Evolutionary conservation across 2,888 invertebrate genomes (phyloP), one percentile per base, ranked within the genome.

Genomic region (Cylloceria caligata): DNA sequence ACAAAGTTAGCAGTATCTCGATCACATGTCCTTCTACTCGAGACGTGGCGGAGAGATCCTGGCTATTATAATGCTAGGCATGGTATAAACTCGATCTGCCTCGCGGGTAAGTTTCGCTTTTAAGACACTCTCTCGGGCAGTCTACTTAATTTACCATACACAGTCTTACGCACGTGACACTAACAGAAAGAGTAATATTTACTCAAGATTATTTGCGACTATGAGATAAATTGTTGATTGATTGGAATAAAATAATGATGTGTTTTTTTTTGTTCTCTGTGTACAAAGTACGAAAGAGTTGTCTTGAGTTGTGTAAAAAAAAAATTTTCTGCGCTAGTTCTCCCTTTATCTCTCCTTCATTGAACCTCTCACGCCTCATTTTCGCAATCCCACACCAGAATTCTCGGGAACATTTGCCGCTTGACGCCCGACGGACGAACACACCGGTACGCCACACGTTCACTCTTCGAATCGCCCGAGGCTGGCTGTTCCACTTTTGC

Each of bases 401-500:
- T 57, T 74, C 79, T 80, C 36, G n/a, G 30, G 42, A 69, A 60
- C 49, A 73, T 62, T 79, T 80, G 67, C 60, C 45, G 67, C 39
- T 42, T 69, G 62, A 47, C 55, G 69, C 65, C 72, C 68, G 77
- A 34, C 82, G 81, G 80, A 78, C 83, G 86, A 83, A 84, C 79
- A 83, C 81, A 69, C 81, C 74, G 65, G 68, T 42, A 34, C 62
- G 47, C 49, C 71, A 64, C 27, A 49, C 55, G 68, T 62, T 74
- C 74, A 69, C 79, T 80, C 74, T 62, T 77, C 79, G 81, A 81
- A 85, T 79, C 77, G 87, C 87, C 88, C 75, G 85, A 88, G 88
- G 88, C 88, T 72, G 82, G 86, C 84, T 87, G 88, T 86, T 88
- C 88, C 84, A 89, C 88, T 89, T 89, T 89, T 88, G 83, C 85